These are phyloP conservation scores for Oscheius sp. DNA, from an alignment of 2,888 invertebrate genomes.

Conservation along the genomic window DNA sequence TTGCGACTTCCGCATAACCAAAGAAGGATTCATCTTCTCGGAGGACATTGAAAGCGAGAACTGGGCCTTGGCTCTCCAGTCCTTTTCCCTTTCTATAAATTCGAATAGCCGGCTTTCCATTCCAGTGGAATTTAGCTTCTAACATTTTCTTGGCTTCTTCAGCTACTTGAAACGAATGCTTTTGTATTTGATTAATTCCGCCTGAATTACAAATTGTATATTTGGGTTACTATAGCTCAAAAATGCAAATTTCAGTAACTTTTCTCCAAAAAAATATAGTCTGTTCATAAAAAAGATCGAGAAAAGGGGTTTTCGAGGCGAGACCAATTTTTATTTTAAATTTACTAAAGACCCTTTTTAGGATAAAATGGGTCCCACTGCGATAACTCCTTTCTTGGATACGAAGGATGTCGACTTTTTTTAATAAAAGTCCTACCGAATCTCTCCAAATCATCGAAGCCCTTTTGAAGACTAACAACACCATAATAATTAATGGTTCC, in stretches of 20 bases:
- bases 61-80: conserved; percentile 79
- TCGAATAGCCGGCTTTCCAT: conserved; percentile 37
- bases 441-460: conserved; percentile 80
- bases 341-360: no score
- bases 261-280: neutral
- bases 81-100: conserved; percentile 35
- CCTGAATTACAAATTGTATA: conserved; percentile 39
- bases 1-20: conserved; percentile 89
- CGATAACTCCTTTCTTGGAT: no score
- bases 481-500: conserved; percentile 88
- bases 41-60: conserved; percentile 87
- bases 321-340: no score
- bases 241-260: neutral
- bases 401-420: no score
- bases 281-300: no score
- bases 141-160: conserved; percentile 34
- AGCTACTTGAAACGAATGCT: conserved; percentile 24
- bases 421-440: conserved; percentile 73
- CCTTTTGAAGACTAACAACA: conserved; percentile 83
- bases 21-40: conserved; percentile 82
- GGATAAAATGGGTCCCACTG: no score
- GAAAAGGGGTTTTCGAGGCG: neutral
- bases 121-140: conserved; percentile 36
- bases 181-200: conserved; percentile 54
- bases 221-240: neutral